Conservation (phyloP, 2,113 vertebrate species). For the Micronycteris hirsuta region DNA sequence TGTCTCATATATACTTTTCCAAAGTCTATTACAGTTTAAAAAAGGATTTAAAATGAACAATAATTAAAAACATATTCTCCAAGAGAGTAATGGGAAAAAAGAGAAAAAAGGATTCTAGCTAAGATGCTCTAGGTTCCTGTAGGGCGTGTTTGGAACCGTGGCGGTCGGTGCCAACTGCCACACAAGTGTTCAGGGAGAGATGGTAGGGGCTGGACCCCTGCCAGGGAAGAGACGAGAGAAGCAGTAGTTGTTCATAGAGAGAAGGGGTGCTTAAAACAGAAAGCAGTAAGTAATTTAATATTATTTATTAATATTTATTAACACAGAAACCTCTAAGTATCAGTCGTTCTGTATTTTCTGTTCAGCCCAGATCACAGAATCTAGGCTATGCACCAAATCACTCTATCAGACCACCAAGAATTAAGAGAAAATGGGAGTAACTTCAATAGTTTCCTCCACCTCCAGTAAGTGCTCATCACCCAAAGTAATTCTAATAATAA, state of each 20-base stretch:
- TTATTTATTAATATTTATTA: neutral
- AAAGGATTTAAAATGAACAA: neutral
- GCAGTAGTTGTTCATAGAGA: neutral
- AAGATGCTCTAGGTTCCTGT: neutral
- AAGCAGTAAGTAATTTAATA: neutral
- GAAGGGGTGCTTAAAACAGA: neutral
- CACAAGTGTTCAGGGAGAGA: neutral
- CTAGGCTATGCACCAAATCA: too few relatives aligned
- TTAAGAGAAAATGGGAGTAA: neutral
- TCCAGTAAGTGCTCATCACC: neutral
- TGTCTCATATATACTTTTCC: neutral
- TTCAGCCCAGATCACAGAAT: neutral
- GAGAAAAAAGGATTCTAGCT: neutral
- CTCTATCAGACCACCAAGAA: neutral
- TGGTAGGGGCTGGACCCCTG: neutral
- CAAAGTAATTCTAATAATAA: neutral
- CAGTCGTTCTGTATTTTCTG: neutral
- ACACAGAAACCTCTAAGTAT: neutral
- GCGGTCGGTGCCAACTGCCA: neutral
- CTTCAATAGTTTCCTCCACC: neutral
- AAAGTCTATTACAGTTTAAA: neutral
- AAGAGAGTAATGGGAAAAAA: neutral
- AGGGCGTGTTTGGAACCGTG: neutral
- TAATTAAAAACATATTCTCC: neutral
- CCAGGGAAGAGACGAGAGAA: neutral